Conservation (phyloP, 2,888 invertebrate species). For the Campaea margaritaria region DNA sequence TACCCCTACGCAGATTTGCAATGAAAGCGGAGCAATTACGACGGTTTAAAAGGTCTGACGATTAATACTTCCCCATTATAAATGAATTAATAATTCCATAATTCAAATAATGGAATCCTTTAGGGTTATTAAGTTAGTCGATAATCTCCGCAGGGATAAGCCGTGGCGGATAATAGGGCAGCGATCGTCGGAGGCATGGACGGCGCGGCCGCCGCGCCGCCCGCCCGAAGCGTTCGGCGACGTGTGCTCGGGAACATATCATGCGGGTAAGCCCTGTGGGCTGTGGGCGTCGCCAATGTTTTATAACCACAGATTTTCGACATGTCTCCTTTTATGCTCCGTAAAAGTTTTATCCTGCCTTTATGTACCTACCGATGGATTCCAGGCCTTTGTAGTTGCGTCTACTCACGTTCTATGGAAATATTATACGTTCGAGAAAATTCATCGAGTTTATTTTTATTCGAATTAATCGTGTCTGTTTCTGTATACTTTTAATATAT, state of each 20-base stretch:
- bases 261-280: slow-evolving; percentile 51
- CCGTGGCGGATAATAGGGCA: slow-evolving; percentile 37
- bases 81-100: slow-evolving; percentile 43
- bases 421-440: slow-evolving; percentile 2
- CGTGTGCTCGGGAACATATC: slow-evolving; percentile 30
- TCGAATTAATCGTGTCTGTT: neutral
- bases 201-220: neutral
- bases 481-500: neutral
- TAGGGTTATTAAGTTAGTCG: slow-evolving; percentile 46
- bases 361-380: slow-evolving; percentile 54
- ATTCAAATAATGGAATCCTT: slow-evolving; percentile 41
- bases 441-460: slow-evolving; percentile 3
- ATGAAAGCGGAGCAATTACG: slow-evolving; percentile 36
- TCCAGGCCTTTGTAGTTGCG: slow-evolving; percentile 55
- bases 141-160: slow-evolving; percentile 41
- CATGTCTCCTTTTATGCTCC: slow-evolving; percentile 71
- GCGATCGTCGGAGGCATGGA: slow-evolving; percentile 22
- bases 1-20: slow-evolving; percentile 28
- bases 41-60: slow-evolving; percentile 34
- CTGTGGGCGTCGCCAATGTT: slow-evolving; percentile 53
- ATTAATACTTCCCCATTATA: slow-evolving; percentile 35
- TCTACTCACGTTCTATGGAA: slow-evolving; percentile 43
- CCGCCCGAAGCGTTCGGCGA: no score
- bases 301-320: slow-evolving; percentile 72
- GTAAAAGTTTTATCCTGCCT: slow-evolving; percentile 71